phyloP scores from a whole-genome alignment of 2,113 vertebrate species.

The Noturus placidus region DNA sequence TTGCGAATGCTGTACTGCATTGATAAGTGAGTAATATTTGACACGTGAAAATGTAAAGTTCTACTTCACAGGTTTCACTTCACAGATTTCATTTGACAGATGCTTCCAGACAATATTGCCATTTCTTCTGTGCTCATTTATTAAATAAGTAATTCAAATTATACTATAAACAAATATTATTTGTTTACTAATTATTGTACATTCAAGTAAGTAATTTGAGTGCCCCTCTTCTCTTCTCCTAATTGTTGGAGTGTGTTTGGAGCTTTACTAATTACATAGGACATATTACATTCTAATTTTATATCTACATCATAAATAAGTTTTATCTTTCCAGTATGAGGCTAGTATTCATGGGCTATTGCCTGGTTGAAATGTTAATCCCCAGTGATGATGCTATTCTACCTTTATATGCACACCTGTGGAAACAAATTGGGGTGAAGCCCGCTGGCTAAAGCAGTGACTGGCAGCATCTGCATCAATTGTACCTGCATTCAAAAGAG shows the following conservation, averaged over 20 bases:
- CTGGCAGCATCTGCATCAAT: slow-evolving; percentile 50
- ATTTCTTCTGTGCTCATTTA: not conserved
- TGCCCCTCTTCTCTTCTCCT: not conserved
- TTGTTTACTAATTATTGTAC: not conserved
- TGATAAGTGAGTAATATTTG: not conserved
- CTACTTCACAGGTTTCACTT: not conserved
- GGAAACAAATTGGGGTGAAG: slow-evolving; percentile 34
- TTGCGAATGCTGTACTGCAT: not conserved
- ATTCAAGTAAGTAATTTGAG: not conserved
- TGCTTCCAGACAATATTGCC: no score
- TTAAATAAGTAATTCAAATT: not conserved
- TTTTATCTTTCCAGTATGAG: slow-evolving; percentile 20
- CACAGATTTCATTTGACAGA: not conserved
- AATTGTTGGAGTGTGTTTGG: slow-evolving; percentile 16
- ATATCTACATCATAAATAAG: slow-evolving; percentile 8
- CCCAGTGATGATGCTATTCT: slow-evolving; percentile 23
- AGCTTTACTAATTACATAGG: slow-evolving; percentile 27
- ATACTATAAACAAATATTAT: not conserved
- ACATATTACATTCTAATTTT: not conserved
- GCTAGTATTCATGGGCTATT: slow-evolving; percentile 15
- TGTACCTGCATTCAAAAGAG: slow-evolving; percentile 35
- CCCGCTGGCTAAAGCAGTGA: slow-evolving; percentile 32
- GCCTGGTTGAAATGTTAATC: slow-evolving; percentile 25
- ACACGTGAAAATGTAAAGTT: not conserved
- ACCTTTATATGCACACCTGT: slow-evolving; percentile 43